These are phyloP conservation scores for Cyrtonyx montezumae DNA, from an alignment of 2,113 vertebrate genomes.

Conservation along the genomic window DNA sequence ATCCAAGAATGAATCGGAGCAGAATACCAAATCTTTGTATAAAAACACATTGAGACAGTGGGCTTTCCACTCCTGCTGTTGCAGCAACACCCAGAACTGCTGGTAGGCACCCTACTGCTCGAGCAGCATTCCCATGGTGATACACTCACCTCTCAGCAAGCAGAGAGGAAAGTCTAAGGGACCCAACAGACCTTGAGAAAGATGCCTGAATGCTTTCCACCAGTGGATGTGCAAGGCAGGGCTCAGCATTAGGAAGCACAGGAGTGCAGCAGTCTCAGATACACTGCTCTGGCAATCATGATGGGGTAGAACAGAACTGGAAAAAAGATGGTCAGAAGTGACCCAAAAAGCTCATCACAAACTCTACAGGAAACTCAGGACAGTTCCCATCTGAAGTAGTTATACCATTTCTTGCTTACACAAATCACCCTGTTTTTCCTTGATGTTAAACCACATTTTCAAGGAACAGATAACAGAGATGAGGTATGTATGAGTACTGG, in stretches of 20 bases:
- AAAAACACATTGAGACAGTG: not conserved
- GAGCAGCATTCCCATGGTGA: not conserved
- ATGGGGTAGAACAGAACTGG: not conserved
- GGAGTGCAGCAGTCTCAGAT: not conserved
- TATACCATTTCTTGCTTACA: not conserved
- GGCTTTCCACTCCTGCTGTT: not conserved
- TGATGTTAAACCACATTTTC: not conserved
- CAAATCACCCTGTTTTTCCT: not conserved
- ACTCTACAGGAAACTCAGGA: not conserved
- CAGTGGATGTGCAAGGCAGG: not conserved
- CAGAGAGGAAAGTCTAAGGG: accelerated
- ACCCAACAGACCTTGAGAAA: not conserved
- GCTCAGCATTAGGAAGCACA: not conserved
- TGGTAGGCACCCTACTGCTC: accelerated
- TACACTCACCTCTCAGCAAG: not conserved
- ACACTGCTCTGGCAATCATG: not conserved
- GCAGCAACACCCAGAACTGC: not conserved
- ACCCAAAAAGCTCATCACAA: not conserved
- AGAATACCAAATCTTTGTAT: not conserved
- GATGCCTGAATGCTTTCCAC: not conserved
- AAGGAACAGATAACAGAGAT: not conserved
- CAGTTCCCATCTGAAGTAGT: not conserved
- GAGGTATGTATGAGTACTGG: not conserved
- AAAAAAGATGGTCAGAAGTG: not conserved
- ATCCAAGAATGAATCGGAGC: not conserved